phyloP scores from a whole-genome alignment of 2,113 vertebrate genomes.

The Thamnophis sirtalis region DNA sequence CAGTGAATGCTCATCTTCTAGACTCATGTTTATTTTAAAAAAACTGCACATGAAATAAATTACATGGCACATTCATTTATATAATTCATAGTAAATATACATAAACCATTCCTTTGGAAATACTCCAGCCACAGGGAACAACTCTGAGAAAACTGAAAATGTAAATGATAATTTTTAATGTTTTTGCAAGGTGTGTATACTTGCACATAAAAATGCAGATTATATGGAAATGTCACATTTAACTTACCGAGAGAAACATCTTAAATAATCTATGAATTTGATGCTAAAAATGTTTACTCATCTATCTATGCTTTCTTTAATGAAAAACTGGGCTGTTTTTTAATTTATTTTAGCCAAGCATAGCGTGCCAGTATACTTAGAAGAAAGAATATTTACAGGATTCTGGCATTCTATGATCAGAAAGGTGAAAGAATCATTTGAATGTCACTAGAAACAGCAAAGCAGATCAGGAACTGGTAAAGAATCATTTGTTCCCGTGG shows the following conservation, averaged over 20 bases:
- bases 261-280: constrained; percentile 3
- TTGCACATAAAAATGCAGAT: background rate
- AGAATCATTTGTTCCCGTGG: background rate
- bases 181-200: background rate
- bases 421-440: background rate
- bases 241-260: background rate
- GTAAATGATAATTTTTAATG: background rate
- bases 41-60: background rate
- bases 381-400: background rate
- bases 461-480: background rate
- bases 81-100: background rate
- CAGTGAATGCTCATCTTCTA: background rate
- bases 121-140: background rate
- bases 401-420: background rate
- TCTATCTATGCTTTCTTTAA: background rate
- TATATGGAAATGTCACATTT: background rate
- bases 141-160: accelerated
- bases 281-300: background rate
- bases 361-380: background rate
- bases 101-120: background rate
- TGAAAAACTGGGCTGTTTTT: background rate
- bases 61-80: background rate
- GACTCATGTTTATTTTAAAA: constrained; percentile 1
- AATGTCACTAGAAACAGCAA: background rate
- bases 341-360: background rate